phyloP scores from a whole-genome alignment of 1,140 invertebrate species.

The Telenomus remus region DNA sequence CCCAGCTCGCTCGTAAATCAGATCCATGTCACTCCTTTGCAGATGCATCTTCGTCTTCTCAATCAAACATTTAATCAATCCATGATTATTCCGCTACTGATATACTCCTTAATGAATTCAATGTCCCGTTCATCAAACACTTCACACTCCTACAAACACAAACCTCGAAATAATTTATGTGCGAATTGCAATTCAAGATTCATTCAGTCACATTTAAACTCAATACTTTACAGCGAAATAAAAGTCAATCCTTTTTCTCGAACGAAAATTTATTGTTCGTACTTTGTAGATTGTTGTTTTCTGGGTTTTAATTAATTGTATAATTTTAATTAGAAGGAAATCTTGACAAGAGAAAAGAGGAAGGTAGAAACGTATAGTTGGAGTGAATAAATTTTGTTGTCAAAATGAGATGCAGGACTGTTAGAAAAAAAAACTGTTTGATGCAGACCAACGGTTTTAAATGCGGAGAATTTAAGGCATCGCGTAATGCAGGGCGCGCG shows the following conservation, averaged over 20 bases:
- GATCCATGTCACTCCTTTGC: slow-evolving; percentile 22
- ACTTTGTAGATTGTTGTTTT: too few species aligned
- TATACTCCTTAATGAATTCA: too few species aligned
- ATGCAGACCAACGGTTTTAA: slow-evolving; percentile 43
- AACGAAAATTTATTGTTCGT: too few species aligned
- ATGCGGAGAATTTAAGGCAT: slow-evolving; percentile 52
- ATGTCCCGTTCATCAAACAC: not conserved
- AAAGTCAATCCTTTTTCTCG: too few species aligned
- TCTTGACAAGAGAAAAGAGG: not conserved
- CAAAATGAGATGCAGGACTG: slow-evolving; percentile 32
- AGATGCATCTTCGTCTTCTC: slow-evolving; percentile 23
- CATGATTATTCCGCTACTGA: slow-evolving; percentile 3
- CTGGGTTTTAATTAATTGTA: too few species aligned
- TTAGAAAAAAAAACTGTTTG: slow-evolving; percentile 31
- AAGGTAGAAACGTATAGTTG: slow-evolving; percentile 5
- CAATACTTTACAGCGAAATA: too few species aligned
- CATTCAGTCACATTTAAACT: too few species aligned
- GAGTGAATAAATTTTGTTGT: slow-evolving; percentile 9
- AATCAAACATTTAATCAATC: not conserved
- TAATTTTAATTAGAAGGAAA: too few species aligned
- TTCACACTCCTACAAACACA: slow-evolving; percentile 15
- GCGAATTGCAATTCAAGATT: slow-evolving; percentile 17
- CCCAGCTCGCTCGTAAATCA: slow-evolving; percentile 34
- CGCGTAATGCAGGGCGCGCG: slow-evolving; percentile 66
- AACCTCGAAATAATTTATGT: slow-evolving; percentile 42